Evolutionary conservation across 2,888 invertebrate species (phyloP), one percentile per base, ranked within the genome.

Genomic region (Drosophila niveifrons): DNA sequence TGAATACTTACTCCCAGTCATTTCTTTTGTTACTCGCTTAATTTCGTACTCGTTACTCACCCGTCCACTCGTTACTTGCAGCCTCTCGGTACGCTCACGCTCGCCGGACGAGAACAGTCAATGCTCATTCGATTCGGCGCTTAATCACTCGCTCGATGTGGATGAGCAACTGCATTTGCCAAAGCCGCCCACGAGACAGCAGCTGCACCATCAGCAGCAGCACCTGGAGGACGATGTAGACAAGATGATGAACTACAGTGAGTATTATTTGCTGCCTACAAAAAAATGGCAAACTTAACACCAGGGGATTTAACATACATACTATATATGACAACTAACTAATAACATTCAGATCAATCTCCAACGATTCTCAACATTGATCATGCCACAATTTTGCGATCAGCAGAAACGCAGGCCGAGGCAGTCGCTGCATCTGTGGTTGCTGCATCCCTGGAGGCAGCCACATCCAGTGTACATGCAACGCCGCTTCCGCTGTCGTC

Each of bases 81-180:
- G 92, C 87, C 93, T 96, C 80, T 96, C 96, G 0, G 93, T 96
- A 72, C 94, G 96, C 82, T 97, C 97, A 44, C 95, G 96, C 82
- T 95, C 95, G 15, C 95, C 95, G 13, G 95, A 95, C 90, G 95
- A 95, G 91, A 95, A 95, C 85, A 95, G 95, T 69, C 93, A 95
- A 75, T 92, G 97, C 57, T 98, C 97, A 81, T 93, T 97, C 83
- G 97, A 97, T 92, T 98, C 97, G 0, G 96, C 97, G 92, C 93
- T 97, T 82, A 97, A 97, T 93, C 96, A 96, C 85, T 97, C 97
- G n/a, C 94, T 96, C 65, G 96, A 96, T 82, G 97, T 96, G 87
- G 95, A 95, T 80, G 96, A 96, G 43, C 84, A 73, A 7, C 47
- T 69, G 43, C 84, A 73, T 4, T 48, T 69, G 28, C 65, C 68